Evolutionary conservation across 1,140 invertebrate species (phyloP), one percentile per base, ranked within the genome.

Genomic region (Pogonus chalceus): DNA sequence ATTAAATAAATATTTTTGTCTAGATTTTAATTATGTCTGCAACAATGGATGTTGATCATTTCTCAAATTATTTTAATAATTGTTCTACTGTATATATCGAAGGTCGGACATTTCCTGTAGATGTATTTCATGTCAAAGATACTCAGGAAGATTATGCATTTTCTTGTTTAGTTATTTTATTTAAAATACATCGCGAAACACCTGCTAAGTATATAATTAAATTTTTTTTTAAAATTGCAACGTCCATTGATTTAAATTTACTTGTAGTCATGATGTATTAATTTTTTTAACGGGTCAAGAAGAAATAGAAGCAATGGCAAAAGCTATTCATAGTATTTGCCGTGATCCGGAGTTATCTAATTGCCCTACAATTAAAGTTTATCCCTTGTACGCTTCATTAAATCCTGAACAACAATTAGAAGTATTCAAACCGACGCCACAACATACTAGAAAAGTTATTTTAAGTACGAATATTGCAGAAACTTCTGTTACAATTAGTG

Each of bases 211-310:
- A 80, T 76, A 78, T 73, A 58, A 39, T 35, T 37, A n/a, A n/a
- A n/a, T 21, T 49, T 56, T 37, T 57, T 53, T 23, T 56, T 47
- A 35, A 48, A 55, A 55, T 54, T 31, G 53, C n/a, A n/a, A n/a
- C n/a, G n/a, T n/a, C n/a, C n/a, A n/a, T n/a, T n/a, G n/a, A n/a
- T n/a, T n/a, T n/a, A n/a, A n/a, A n/a, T n/a, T n/a, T n/a, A n/a
- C n/a, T n/a, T n/a, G n/a, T 64, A 88, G 84, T 62, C 78, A 87
- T 62, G 92, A 96, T 69, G 89, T 99, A 65, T 74, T 99, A 26
- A 88, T 98, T n/a, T 99, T 99, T 75, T 74, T 98, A 46, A 98
- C 96, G 56, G 96, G 96, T 2, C 93, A 98, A 76, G 96, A 99
- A 70, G 96, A 99, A 80, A 98, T 99, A 60, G 94, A 98, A 74